Evolutionary conservation across 2,888 invertebrate genomes (phyloP), one percentile per base, ranked within the genome.

Genomic region (Tyria jacobaeae): DNA sequence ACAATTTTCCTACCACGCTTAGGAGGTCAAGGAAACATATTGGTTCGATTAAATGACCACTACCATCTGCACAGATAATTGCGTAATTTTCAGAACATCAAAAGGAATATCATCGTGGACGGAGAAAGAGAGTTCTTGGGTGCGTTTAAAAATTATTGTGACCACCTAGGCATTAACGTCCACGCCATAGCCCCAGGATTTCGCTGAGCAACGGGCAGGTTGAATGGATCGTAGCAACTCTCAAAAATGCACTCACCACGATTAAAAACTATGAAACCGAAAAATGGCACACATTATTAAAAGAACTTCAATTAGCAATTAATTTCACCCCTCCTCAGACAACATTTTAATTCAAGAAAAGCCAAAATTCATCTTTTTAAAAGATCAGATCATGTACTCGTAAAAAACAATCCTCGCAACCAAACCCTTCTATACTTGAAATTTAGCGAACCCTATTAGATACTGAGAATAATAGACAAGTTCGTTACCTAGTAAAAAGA

Each of bases 181-280:
- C 50, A 51, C n/a, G 6, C 50, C 5, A 51, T 51, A 1, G 50
- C 50, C 5, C 50, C 50, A 31, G 50, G 50, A 31, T 10, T 71
- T 0, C 59, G 50, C 50, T 15, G 50, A 51, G 50, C 37, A 37
- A 37, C 12, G 70, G 70, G 0, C n/a, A n/a, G n/a, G n/a, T n/a
- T n/a, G n/a, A n/a, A n/a, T n/a, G n/a, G 70, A 68, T 1, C 70
- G 70, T 44, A 10, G 41, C 15, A 0, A 75, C 68, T 1, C 52
- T 76, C 3, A 79, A 78, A 50, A 79, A 72, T 49, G 69, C 55
- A 1, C 34, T 77, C 10, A 52, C 53, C 0, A 75, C n/a, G n/a
- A 27, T 27, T 27, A 27, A 27, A 27, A 27, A 27, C 27, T 27
- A 27, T 6, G 27, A 27, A 27, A 4, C 27, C 3, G 27, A 27